phyloP scores from a whole-genome alignment of 2,113 vertebrate genomes.

The Chlorodrepanis virens region DNA sequence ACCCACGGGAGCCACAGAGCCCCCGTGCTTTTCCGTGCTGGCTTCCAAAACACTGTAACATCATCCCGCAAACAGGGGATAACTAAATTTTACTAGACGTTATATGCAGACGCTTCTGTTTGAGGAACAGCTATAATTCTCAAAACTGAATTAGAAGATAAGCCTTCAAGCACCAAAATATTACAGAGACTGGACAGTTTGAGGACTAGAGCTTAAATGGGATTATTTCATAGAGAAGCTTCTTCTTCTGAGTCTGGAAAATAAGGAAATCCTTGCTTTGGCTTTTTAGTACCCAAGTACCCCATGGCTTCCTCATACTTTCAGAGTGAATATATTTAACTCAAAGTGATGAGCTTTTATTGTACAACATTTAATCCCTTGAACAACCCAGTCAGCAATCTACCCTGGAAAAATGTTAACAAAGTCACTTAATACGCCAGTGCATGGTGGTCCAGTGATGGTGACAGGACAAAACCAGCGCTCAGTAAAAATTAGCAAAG shows the following conservation, averaged over 20 bases:
- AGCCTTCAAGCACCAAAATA: neutral
- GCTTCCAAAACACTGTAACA: neutral
- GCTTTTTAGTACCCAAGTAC: neutral
- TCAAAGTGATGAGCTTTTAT: neutral
- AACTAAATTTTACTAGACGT: neutral
- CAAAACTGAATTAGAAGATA: neutral
- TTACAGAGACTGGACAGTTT: neutral
- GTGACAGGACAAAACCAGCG: neutral
- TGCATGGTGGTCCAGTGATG: neutral
- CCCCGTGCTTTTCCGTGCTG: neutral
- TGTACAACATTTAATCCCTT: neutral
- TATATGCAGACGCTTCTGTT: neutral
- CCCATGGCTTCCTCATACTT: neutral
- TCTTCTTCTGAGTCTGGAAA: neutral
- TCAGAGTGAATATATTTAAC: neutral
- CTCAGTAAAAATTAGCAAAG: neutral
- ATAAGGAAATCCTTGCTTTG: neutral
- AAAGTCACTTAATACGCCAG: rapidly evolving
- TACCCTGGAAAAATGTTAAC: neutral
- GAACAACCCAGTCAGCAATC: neutral
- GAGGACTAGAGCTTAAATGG: neutral
- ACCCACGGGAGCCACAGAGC: neutral
- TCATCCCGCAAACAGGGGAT: rapidly evolving
- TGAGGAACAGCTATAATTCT: neutral
- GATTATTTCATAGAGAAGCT: neutral